Conservation (phyloP, 2,797 vertebrate genomes). For the Enteromius unitaeniatus region DNA sequence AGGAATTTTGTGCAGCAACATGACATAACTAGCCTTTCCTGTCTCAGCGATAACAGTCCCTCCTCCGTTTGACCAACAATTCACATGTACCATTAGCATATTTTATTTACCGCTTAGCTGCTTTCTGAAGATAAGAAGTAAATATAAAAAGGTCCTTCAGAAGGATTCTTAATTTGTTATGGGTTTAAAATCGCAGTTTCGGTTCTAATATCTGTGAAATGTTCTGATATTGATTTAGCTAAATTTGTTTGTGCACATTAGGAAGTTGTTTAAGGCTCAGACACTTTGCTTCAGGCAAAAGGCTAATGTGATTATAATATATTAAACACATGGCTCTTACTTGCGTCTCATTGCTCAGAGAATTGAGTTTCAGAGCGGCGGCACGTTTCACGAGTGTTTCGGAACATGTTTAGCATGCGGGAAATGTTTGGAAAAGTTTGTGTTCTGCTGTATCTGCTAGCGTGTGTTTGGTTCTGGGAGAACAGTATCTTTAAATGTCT, state of each 20-base stretch:
- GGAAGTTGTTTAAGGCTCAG: slow-evolving; percentile 8
- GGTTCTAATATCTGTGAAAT: not conserved
- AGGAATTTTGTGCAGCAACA: slow-evolving; percentile 11
- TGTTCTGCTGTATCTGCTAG: not conserved
- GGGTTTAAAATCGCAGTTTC: not conserved
- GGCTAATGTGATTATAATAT: slow-evolving; percentile 38
- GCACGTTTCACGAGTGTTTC: not conserved
- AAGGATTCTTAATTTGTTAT: not conserved
- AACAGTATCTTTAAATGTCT: not conserved
- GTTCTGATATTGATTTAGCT: not conserved
- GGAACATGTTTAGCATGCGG: not conserved
- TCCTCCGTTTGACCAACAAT: not conserved
- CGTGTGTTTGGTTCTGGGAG: not conserved
- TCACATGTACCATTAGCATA: not conserved
- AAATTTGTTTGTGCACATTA: not conserved
- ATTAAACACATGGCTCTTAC: slow-evolving; percentile 27
- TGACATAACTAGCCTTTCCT: slow-evolving; percentile 22
- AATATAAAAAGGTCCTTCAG: not conserved
- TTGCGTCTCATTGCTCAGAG: slow-evolving; percentile 1
- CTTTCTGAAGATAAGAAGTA: no score
- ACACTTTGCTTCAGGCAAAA: slow-evolving; percentile 21
- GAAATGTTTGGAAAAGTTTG: not conserved
- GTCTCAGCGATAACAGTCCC: not conserved
- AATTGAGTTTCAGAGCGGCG: not conserved
- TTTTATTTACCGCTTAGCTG: not conserved